Base-by-base conservation (phyloP, 2,113 vertebrate species). In the Rhinopomastus cyanomelas region DNA sequence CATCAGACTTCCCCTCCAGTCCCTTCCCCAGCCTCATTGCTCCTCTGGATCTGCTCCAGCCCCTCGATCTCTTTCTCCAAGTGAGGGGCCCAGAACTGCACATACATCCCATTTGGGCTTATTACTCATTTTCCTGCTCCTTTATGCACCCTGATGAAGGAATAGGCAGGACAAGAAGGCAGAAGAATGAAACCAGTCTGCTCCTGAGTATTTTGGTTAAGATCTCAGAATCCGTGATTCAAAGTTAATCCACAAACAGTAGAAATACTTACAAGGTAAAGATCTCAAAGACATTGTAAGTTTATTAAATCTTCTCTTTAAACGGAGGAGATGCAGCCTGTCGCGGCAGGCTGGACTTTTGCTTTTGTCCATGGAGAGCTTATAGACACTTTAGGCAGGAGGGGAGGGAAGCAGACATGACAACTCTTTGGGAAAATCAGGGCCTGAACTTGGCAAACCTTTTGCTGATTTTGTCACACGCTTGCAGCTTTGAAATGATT, bases 401-500 rank as follows among this genome's bases (percentile, higher is more conserved):
- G 44, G 61, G 68, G 73, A 84, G 81, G 67, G 85, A 92, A 80
- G 75, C 78, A 94, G 72, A 81, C 81, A 93, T 73, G 66, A 89
- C 65, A 96, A 90, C 8, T 60, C 88, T 94, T 89, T 72, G 90
- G 78, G 90, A 96, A 92, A 94, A 85, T 93, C 77, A 76, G 90
- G 94, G 97, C 96, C 92, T 96, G 96, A 97, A 95, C 95, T 95
- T 97, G 97, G 96, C 97, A 97, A 87, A 81, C 87, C 88, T 89
- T 87, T 92, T 91, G 72, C 86, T 95, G 90, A 56, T 96, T 98
- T 97, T 97, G 92, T 96, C 96, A 95, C 93, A 87, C 96, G 95
- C 96, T 97, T 97, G 88, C 95, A 96, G 95, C 93, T 96, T 97
- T 95, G 94, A 97, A 97, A 96, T 95, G 81, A 94, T 97, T 96